phyloP scores from a whole-genome alignment of 1,140 invertebrate genomes.

The Drosophila kikkawai region DNA sequence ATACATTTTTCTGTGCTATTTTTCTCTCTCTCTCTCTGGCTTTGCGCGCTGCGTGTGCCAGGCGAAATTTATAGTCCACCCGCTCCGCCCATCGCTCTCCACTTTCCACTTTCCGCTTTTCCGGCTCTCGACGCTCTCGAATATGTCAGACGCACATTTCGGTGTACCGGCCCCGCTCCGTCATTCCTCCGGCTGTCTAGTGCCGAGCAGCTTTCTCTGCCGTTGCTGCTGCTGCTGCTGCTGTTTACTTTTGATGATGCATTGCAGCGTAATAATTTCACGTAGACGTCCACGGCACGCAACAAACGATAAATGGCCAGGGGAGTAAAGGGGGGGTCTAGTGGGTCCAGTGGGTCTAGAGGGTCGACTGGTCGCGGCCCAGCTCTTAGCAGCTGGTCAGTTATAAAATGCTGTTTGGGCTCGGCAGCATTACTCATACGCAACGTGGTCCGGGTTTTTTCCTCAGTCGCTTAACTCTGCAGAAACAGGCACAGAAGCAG shows the following conservation, averaged over 20 bases:
- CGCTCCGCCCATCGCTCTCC: conserved; percentile 21
- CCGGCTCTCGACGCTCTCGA: conserved; percentile 38
- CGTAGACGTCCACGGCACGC: conserved; percentile 74
- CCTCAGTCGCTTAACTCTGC: conserved; percentile 12
- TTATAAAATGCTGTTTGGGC: conserved; percentile 61
- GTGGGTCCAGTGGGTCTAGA: conserved; percentile 17
- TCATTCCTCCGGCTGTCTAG: conserved; percentile 38
- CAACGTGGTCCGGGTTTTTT: conserved; percentile 32
- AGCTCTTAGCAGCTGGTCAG: conserved; percentile 51
- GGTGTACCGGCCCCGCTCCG: conserved; percentile 4
- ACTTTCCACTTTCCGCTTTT: conserved; percentile 17
- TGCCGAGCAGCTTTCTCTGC: conserved; percentile 25
- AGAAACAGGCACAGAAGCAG: conserved; percentile 1
- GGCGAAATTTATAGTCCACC: conserved; percentile 40
- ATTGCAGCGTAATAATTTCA: conserved; percentile 81
- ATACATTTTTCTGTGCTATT: conserved; percentile 25
- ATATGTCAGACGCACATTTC: conserved; percentile 68
- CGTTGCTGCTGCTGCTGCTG: conserved; percentile 30
- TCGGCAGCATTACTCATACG: conserved; percentile 54
- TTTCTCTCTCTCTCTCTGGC: background rate
- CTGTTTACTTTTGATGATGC: conserved; percentile 79
- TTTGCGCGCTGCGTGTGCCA: conserved; percentile 36
- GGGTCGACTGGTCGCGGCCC: conserved; percentile 31
- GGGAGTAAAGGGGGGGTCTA: background rate
- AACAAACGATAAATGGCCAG: conserved; percentile 51